Evolutionary conservation across 1,140 invertebrate species (phyloP), one percentile per base, ranked within the genome.

Genomic region (Diabrotica virgifera): DNA sequence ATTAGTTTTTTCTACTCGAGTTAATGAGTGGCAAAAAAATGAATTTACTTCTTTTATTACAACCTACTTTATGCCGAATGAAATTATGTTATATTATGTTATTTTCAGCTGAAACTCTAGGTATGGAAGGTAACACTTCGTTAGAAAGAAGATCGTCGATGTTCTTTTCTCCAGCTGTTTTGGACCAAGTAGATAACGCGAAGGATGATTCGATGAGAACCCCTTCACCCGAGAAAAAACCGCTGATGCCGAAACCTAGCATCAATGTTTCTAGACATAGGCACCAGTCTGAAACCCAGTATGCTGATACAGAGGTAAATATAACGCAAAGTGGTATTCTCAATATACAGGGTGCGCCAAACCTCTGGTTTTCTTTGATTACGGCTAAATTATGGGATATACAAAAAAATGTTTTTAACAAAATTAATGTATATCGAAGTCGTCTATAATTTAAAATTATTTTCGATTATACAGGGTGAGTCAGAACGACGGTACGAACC

Each of bases 251-350:
- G 64, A 68, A 60, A 56, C 71, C 69, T 5, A 65, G 56, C n/a
- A 65, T 70, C 37, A 72, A 14, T 56, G 64, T 73, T 8, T 24
- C 66, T 10, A 68, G 73, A 9, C 82, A 83, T 5, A 82, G 58
- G 14, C 11, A 59, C 50, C 36, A 40, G n/a, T 86, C 85, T 6
- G 87, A 92, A 57, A 82, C 87, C 0, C 87, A 67, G 37, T 95
- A 92, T 74, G 92, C 92, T 7, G 90, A 95, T 68, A 93, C 95
- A 63, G 93, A 97, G 79, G 89, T 74, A 35, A 50, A 3, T 10
- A 46, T 46, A 5, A 10, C 4, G n/a, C n/a, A 3, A 46, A 10
- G 3, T n/a, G 8, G 6, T 46, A 46, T 8, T 8, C 11, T 46
- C n/a, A n/a, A n/a, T n/a, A n/a, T n/a, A n/a, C n/a, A n/a, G n/a